Evolutionary conservation across 1,140 invertebrate species (phyloP).

Genomic region (Sarcophaga bullata): DNA sequence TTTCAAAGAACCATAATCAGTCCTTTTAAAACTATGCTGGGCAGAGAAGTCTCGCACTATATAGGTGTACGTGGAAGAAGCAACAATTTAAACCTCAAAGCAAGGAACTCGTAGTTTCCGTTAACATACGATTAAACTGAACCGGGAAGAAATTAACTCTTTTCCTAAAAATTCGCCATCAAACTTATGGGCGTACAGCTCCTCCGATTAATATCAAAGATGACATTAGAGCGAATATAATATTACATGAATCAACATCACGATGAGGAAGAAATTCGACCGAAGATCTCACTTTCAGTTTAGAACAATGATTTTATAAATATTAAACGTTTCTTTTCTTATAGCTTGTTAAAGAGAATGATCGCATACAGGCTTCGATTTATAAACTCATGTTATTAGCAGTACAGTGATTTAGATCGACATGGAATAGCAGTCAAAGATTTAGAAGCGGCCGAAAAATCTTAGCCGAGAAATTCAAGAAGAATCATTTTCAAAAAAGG

Average conservation of each 20-base stretch:
- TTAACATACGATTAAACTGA: background rate
- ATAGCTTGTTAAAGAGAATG: constrained; percentile 3
- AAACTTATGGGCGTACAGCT: no score
- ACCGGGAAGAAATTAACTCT: no score
- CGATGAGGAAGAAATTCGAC: background rate
- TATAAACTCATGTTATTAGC: background rate
- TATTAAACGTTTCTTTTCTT: background rate
- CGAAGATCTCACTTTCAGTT: background rate
- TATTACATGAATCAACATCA: background rate
- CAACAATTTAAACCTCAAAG: constrained; percentile 3
- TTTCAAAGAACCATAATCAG: constrained; percentile 35
- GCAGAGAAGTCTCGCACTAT: background rate
- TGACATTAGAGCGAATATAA: background rate
- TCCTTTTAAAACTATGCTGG: constrained; percentile 27
- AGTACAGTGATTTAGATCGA: background rate
- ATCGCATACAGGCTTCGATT: background rate
- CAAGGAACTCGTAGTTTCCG: background rate
- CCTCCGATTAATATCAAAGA: background rate
- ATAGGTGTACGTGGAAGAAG: constrained; percentile 17
- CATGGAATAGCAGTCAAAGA: constrained; percentile 3
- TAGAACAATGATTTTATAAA: background rate
- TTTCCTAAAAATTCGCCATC: no score
- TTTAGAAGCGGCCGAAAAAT: background rate
- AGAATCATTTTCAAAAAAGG: background rate
- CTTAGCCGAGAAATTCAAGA: background rate